phyloP scores from a whole-genome alignment of 2,113 vertebrate genomes.

The Zosterops borbonicus region DNA sequence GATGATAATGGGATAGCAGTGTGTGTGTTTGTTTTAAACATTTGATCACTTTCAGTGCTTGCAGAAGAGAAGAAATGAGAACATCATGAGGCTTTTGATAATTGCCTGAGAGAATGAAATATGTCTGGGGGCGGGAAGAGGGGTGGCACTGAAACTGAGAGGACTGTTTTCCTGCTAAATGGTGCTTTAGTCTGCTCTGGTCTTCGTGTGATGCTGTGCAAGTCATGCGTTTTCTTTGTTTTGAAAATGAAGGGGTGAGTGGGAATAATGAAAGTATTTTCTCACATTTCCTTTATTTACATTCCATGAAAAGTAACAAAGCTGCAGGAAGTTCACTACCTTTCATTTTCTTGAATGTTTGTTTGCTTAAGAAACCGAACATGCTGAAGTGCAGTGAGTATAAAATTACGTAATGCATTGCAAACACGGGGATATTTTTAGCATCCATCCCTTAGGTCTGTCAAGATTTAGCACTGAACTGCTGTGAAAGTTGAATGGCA shows the following conservation, averaged over 20 bases:
- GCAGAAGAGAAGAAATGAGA: background rate
- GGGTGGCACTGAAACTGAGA: background rate
- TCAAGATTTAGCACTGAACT: background rate
- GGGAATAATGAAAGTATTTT: background rate
- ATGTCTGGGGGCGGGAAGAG: rapidly evolving
- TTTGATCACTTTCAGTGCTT: background rate
- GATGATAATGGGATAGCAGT: background rate
- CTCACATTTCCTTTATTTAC: background rate
- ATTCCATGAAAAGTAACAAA: background rate
- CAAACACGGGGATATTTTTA: conserved; percentile 11
- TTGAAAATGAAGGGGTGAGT: background rate
- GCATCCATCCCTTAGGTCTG: background rate
- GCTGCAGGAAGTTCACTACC: background rate
- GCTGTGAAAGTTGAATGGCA: background rate
- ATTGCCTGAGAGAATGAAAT: background rate
- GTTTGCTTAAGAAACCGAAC: conserved; percentile 23
- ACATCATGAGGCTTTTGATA: background rate
- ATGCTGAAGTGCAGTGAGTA: background rate
- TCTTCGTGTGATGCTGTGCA: background rate
- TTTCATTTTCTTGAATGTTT: background rate
- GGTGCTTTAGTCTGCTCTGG: background rate
- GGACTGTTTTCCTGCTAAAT: background rate
- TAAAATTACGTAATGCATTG: background rate
- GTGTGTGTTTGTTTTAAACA: background rate
- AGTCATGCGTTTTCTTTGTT: background rate